Evolutionary conservation across 2,888 invertebrate species (phyloP).

Genomic region (Cantharis rustica): DNA sequence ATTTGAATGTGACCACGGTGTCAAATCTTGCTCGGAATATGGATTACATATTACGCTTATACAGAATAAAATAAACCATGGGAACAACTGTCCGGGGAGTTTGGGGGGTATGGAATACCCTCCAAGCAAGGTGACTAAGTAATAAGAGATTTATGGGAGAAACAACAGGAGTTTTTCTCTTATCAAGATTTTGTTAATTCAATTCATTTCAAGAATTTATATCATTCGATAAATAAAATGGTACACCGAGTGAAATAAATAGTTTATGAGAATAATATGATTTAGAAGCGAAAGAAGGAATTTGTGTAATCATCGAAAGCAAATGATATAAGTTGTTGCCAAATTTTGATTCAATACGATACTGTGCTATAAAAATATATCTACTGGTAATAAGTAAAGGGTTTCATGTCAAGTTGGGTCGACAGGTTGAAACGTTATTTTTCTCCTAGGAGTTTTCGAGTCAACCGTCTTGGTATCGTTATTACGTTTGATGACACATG

Average conservation of each 20-base stretch:
- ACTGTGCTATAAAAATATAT: neutral
- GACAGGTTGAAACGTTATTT: conserved; percentile 37
- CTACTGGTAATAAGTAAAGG: conserved; percentile 11
- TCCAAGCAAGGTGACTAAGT: too few species aligned
- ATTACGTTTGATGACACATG: conserved; percentile 41
- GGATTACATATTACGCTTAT: too few species aligned
- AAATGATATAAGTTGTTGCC: neutral
- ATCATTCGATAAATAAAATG: neutral
- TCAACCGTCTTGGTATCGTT: conserved; percentile 26
- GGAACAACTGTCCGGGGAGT: too few species aligned
- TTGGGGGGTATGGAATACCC: too few species aligned
- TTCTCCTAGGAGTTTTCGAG: conserved; percentile 17
- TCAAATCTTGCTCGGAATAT: too few species aligned
- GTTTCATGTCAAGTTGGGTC: conserved; percentile 28
- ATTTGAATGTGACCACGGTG: too few species aligned
- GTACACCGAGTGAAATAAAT: neutral
- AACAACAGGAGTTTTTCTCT: too few species aligned
- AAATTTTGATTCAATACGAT: neutral
- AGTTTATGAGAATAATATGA: neutral
- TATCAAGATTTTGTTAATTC: too few species aligned
- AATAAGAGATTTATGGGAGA: too few species aligned
- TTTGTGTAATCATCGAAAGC: neutral
- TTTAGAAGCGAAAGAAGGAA: neutral
- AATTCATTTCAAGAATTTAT: too few species aligned
- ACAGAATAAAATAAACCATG: too few species aligned